These are phyloP conservation scores for human (Homo sapiens) DNA, from an alignment of 2,113 vertebrate species.

Conservation along the genomic window DNA sequence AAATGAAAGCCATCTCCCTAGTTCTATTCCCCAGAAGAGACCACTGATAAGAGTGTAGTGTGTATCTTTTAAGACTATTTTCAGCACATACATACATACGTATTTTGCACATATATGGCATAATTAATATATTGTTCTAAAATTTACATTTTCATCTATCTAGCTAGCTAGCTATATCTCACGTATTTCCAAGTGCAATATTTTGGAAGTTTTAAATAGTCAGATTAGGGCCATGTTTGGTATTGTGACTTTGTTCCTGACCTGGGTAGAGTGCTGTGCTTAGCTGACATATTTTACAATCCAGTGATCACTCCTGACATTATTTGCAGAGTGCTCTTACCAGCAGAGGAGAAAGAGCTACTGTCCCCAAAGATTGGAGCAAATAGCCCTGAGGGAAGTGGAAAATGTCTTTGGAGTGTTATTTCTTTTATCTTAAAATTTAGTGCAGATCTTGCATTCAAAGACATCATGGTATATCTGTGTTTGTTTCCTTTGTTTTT, in stretches of 20 bases:
- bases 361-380: neutral
- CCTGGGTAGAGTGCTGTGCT: neutral
- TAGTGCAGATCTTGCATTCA: neutral
- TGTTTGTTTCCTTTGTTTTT: constrained; percentile 8
- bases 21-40: neutral
- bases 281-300: neutral
- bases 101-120: neutral
- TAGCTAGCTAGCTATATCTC: neutral
- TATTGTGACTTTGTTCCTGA: neutral
- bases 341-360: neutral
- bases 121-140: neutral
- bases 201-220: neutral
- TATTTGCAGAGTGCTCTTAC: neutral
- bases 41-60: neutral
- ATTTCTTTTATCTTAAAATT: constrained; percentile 20
- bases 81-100: neutral
- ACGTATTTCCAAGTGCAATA: neutral
- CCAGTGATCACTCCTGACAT: neutral
- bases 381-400: neutral
- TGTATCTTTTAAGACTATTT: neutral
- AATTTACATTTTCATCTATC: neutral
- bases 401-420: neutral
- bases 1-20: neutral
- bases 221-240: neutral
- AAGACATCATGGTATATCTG: neutral